Conservation (phyloP, 1,140 invertebrate species). For the Akabosia matsudoensis region DNA sequence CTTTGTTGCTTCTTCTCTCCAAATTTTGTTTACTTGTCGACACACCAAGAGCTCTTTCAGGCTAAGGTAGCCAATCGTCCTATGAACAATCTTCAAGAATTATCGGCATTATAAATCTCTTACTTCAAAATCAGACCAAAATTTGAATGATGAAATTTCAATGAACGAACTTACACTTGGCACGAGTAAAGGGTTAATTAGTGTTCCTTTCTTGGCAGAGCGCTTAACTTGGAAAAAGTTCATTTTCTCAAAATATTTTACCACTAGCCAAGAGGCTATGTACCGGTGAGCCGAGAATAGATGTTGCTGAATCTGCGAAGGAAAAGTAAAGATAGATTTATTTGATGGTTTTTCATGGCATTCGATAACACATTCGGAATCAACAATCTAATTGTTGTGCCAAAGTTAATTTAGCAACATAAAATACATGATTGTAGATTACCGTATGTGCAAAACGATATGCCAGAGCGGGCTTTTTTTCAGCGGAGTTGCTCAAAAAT, state of each 20-base stretch:
- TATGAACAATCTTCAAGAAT: background rate
- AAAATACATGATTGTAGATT: background rate
- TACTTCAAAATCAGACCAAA: background rate
- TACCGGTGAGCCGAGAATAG: background rate
- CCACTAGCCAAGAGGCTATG: background rate
- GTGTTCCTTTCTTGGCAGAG: background rate
- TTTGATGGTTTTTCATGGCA: background rate
- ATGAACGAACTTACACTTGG: background rate
- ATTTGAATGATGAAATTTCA: background rate
- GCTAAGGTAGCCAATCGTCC: background rate
- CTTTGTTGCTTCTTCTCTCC: background rate
- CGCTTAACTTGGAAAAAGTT: slow-evolving; percentile 11
- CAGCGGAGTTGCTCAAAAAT: too few species aligned
- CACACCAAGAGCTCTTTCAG: background rate
- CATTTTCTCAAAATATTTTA: background rate
- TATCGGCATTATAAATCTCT: background rate
- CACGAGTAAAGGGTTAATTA: background rate
- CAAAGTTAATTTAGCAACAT: background rate
- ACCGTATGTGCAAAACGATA: background rate
- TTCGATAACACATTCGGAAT: background rate
- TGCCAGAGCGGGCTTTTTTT: too few species aligned
- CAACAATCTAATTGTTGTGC: background rate
- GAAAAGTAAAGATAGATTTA: background rate
- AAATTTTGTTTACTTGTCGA: background rate
- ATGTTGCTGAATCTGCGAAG: background rate